Evolutionary conservation across 1,140 invertebrate genomes (phyloP).

Genomic region (Procambarus virginalis): DNA sequence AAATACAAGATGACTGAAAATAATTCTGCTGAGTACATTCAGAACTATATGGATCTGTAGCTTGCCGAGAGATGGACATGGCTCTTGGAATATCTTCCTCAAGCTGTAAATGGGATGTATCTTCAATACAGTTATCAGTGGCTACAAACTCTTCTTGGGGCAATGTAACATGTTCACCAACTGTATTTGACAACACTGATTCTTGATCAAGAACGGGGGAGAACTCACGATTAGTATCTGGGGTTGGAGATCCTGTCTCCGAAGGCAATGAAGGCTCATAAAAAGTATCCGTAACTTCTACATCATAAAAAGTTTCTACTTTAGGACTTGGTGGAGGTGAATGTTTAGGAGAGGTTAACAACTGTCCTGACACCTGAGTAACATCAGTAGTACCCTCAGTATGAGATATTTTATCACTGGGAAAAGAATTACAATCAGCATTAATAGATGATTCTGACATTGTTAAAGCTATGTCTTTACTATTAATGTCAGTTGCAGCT

Average conservation of each 20-base stretch:
- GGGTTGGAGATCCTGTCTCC: background rate
- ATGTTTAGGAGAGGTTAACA: background rate
- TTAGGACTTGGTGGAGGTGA: background rate
- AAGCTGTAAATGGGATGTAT: background rate
- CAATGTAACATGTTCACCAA: background rate
- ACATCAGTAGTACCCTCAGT: background rate
- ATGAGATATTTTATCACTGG: background rate
- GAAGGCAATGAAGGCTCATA: background rate
- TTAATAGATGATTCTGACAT: background rate
- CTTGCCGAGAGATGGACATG: background rate
- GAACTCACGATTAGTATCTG: background rate
- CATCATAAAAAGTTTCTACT: background rate
- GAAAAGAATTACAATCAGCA: slow-evolving; percentile 12
- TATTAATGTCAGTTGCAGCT: background rate
- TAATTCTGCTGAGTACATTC: background rate
- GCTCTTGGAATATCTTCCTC: background rate
- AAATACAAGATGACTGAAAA: background rate
- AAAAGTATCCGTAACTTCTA: background rate
- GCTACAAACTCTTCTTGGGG: background rate
- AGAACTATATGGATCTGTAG: background rate
- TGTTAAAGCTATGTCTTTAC: background rate
- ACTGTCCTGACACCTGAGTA: background rate
- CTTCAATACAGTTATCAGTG: background rate
- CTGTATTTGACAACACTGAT: background rate
- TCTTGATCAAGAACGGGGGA: background rate